Evolutionary conservation across 2,888 invertebrate species (phyloP), one percentile per base, ranked within the genome.

Genomic region (Andrena camellia): DNA sequence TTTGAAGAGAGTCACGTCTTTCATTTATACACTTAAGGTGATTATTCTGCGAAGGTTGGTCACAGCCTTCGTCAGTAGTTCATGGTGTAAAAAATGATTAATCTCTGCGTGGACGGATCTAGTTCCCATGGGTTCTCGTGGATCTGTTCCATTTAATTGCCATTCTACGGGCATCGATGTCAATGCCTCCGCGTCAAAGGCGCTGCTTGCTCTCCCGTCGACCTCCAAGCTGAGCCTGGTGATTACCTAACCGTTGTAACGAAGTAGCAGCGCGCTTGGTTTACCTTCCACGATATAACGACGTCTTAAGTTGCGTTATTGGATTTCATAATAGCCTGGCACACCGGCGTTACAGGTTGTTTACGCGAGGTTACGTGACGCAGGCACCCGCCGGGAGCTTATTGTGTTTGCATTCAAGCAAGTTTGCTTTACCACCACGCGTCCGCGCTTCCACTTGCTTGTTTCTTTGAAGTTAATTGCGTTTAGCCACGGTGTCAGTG

Each of bases 281-380:
- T 66, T 66, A 60, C 26, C 31, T 35, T 17, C 5, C 26, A 23
- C 33, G 69, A 35, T 42, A 35, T 66, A 74, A 67, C 78, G 54
- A 68, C 57, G 59, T 74, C 83, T 83, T 83, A 83, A 83, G 74
- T 83, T 74, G 82, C 70, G 70, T 82, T 78, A 82, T 83, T 78
- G 74, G 78, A 83, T 82, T 82, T 52, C 67, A 63, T 81, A 74
- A 78, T 77, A 63, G 71, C 33, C 29, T 60, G 57, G 48, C 50
- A 52, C 23, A 17, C 48, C 66, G 29, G 42, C 70, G 63, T 82
- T 78, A 78, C 78, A 67, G 67, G 35, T 70, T 74, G 82, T 82
- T 73, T 82, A 60, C 62, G 63, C 63, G 71, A 48, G 23, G 82
- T 78, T 83, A 82, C 83, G 83, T 70, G 83, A 83, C 72, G 63